These are phyloP conservation scores for Tetraneura akinire DNA, from an alignment of 1,140 invertebrate genomes.

Conservation along the genomic window DNA sequence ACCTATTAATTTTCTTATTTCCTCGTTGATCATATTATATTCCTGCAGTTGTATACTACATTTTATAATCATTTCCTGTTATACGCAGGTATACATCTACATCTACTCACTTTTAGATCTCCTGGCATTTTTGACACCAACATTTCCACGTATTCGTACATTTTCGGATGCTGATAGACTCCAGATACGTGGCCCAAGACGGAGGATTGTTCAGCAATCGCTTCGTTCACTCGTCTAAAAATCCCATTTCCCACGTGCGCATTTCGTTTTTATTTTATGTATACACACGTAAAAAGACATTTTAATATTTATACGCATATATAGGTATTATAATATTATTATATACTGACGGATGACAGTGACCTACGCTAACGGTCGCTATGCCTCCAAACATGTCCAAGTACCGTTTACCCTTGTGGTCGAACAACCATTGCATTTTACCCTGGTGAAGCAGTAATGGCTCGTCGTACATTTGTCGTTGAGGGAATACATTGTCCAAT, in stretches of 20 bases:
- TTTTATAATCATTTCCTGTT: too few relatives aligned
- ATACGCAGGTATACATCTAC: too few relatives aligned
- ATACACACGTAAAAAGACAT: neutral
- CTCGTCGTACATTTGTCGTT: slow-evolving; percentile 76
- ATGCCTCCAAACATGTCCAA: slow-evolving; percentile 95
- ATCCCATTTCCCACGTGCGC: neutral
- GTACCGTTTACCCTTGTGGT: slow-evolving; percentile 82
- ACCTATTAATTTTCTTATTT: too few relatives aligned
- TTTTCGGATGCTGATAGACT: slow-evolving; percentile 85
- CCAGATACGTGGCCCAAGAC: slow-evolving; percentile 89
- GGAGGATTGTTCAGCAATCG: slow-evolving; percentile 75
- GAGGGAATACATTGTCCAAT: slow-evolving; percentile 69
- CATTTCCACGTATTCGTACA: slow-evolving; percentile 88
- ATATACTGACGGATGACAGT: slow-evolving; percentile 90
- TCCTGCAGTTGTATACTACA: too few relatives aligned
- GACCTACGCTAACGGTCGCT: slow-evolving; percentile 95
- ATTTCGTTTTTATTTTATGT: neutral
- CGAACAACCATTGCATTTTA: slow-evolving; percentile 89
- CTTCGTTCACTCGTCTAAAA: slow-evolving; percentile 70
- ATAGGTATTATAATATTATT: too few relatives aligned
- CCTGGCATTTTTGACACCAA: slow-evolving; percentile 80
- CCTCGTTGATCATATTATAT: too few relatives aligned
- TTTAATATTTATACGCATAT: neutral
- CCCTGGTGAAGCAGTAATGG: slow-evolving; percentile 85
- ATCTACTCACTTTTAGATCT: slow-evolving; percentile 75